Evolutionary conservation across 2,888 invertebrate species (phyloP).

Genomic region (Chelonus formosanus): DNA sequence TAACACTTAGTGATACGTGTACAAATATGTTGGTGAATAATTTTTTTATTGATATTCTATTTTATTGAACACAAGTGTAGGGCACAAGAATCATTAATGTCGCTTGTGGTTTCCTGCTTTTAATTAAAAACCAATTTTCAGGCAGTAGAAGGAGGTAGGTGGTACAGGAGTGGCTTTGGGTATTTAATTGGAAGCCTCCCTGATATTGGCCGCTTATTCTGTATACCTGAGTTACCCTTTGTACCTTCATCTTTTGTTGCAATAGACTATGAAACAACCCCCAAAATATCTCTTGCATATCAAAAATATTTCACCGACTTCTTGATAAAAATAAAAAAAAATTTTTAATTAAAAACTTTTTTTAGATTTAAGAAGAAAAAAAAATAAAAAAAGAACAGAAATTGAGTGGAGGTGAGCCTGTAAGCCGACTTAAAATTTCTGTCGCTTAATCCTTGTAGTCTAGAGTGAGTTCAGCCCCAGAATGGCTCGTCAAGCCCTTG

Average conservation of each 20-base stretch:
- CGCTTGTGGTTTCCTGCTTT: slow-evolving; percentile 46
- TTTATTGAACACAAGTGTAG: neutral
- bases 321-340: too few species aligned
- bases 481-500: slow-evolving; percentile 61
- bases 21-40: too few species aligned
- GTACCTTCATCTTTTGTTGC: slow-evolving; percentile 15
- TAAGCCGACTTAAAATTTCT: slow-evolving; percentile 44
- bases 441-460: slow-evolving; percentile 48
- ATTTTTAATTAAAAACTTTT: too few species aligned
- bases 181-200: slow-evolving; percentile 49
- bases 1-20: too few species aligned
- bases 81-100: slow-evolving; percentile 21
- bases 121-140: slow-evolving; percentile 53
- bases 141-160: neutral
- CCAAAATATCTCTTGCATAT: neutral
- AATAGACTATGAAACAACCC: slow-evolving; percentile 16
- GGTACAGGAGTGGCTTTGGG: slow-evolving; percentile 31
- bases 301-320: too few species aligned
- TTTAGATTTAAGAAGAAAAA: neutral
- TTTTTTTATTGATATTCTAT: neutral
- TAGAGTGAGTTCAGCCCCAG: slow-evolving; percentile 26
- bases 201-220: slow-evolving; percentile 22
- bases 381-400: slow-evolving; percentile 7
- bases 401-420: slow-evolving; percentile 30
- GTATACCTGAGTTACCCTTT: slow-evolving; percentile 22